Evolutionary conservation across 1,140 invertebrate species (phyloP).

Genomic region (Gonatopus flavifemur): DNA sequence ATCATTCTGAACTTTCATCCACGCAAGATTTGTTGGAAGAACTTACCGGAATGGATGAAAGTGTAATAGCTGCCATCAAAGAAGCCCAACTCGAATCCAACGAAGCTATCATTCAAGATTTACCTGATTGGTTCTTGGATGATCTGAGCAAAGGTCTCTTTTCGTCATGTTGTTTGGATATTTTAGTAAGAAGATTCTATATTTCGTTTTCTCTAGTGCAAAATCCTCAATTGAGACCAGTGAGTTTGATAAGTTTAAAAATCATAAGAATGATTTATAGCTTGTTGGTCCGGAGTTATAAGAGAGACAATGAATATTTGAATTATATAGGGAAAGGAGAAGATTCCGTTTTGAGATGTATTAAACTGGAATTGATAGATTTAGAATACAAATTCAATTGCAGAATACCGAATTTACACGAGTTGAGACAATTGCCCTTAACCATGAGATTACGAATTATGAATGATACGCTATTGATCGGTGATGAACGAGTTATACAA

Average conservation of each 20-base stretch:
- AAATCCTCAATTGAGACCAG: conserved; percentile 62
- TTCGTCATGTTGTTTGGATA: conserved; percentile 68
- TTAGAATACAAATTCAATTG: too few relatives aligned
- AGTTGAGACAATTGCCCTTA: conserved; percentile 40
- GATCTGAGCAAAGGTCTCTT: conserved; percentile 63
- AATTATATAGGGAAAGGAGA: conserved; percentile 46
- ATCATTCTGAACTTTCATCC: too few relatives aligned
- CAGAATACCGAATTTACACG: conserved; percentile 45
- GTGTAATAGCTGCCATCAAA: too few relatives aligned
- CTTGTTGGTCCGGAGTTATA: conserved; percentile 58
- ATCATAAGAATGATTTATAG: conserved; percentile 70
- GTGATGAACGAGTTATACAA: conserved; percentile 45
- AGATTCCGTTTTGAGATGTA: conserved; percentile 40
- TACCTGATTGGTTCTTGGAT: conserved; percentile 68
- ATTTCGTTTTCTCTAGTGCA: conserved; percentile 76
- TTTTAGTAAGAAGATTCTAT: conserved; percentile 65
- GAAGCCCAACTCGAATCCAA: too few relatives aligned
- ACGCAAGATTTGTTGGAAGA: too few relatives aligned
- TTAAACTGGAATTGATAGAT: conserved; percentile 38
- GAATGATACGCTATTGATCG: conserved; percentile 53
- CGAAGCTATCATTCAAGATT: conserved; percentile 15
- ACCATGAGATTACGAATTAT: conserved; percentile 50
- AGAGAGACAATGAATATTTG: conserved; percentile 43
- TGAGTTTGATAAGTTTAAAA: conserved; percentile 63
- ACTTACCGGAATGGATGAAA: too few relatives aligned